Evolutionary conservation across 2,113 vertebrate species (phyloP).

Genomic region (Sitta europaea): DNA sequence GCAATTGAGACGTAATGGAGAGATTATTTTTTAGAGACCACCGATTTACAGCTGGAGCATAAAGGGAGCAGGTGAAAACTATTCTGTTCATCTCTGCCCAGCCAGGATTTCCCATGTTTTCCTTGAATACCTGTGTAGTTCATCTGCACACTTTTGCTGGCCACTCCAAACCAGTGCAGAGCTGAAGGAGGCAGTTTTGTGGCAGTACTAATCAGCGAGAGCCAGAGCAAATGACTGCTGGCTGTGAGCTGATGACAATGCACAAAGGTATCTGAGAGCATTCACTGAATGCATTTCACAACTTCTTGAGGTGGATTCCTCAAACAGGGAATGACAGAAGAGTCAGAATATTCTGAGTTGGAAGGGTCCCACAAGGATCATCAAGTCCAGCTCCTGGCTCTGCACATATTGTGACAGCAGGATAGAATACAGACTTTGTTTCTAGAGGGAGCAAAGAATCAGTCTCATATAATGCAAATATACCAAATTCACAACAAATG

Average conservation of each 20-base stretch:
- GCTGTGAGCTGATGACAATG: background rate
- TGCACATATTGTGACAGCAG: background rate
- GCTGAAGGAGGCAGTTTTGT: background rate
- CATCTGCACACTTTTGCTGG: background rate
- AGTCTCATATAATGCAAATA: background rate
- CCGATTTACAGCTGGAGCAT: background rate
- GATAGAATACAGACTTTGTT: background rate
- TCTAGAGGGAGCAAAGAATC: background rate
- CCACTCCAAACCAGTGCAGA: background rate
- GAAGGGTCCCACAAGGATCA: background rate
- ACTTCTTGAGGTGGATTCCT: background rate
- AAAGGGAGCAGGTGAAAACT: background rate
- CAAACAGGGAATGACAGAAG: background rate
- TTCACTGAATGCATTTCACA: background rate
- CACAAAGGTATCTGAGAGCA: background rate
- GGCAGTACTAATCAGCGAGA: fast-evolving
- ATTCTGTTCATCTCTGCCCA: background rate
- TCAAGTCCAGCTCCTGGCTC: background rate
- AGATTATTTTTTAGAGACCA: background rate
- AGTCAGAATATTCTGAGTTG: background rate
- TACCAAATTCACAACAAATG: background rate
- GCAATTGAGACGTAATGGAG: background rate
- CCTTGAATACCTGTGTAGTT: background rate
- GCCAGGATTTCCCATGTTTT: background rate
- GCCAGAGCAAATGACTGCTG: background rate